Evolutionary conservation across 2,888 invertebrate genomes (phyloP).

Genomic region (Cetonia aurata): DNA sequence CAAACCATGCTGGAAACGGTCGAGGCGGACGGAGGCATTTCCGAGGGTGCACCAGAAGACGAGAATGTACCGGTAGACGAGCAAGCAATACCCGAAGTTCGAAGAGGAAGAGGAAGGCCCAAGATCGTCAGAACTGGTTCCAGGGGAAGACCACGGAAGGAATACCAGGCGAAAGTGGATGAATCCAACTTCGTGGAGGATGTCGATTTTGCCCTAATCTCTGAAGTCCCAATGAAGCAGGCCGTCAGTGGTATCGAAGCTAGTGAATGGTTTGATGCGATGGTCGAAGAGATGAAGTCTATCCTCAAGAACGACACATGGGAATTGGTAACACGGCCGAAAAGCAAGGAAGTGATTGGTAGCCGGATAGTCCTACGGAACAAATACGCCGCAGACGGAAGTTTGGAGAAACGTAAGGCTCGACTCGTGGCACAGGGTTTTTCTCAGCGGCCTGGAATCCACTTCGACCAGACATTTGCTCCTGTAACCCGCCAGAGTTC

Average conservation of each 20-base stretch:
- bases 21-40: background rate
- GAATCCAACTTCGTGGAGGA: background rate
- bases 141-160: conserved; percentile 15
- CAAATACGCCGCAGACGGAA: conserved; percentile 42
- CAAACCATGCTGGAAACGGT: background rate
- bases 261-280: conserved; percentile 43
- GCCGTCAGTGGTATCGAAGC: background rate
- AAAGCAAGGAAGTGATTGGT: conserved; percentile 43
- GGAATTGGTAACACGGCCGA: conserved; percentile 50
- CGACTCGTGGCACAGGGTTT: conserved; percentile 56
- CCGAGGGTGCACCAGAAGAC: background rate
- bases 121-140: conserved; percentile 1
- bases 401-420: conserved; percentile 50
- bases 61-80: background rate
- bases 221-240: background rate
- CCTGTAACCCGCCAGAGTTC: too few relatives aligned
- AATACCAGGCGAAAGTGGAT: background rate
- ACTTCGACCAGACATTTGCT: too few relatives aligned
- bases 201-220: background rate
- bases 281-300: conserved; percentile 47
- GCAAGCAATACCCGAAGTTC: background rate
- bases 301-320: conserved; percentile 53
- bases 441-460: conserved; percentile 53
- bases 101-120: conserved; percentile 20
- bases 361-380: conserved; percentile 27